Percentiles rank a stretch among this genome's conserved stretches.
phyloP scores from a whole-genome alignment of 1,140 invertebrate genomes.

The Atta texana region DNA sequence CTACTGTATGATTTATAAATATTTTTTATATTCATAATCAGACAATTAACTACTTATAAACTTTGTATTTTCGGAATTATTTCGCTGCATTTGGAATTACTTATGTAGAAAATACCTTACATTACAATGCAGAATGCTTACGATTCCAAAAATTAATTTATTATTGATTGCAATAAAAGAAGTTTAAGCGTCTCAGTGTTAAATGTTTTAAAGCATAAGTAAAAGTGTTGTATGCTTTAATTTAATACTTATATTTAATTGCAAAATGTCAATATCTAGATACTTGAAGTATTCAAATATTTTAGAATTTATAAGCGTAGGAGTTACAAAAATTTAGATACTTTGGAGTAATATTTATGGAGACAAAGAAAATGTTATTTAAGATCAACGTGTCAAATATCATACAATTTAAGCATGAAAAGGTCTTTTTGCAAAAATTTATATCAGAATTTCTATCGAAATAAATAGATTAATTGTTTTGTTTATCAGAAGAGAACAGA shows the following conservation, averaged over 20 bases:
- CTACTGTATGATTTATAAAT: neutral
- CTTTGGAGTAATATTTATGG: neutral
- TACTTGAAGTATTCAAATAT: neutral
- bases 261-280: neutral
- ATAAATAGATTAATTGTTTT: conserved; percentile 4
- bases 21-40: neutral
- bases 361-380: neutral
- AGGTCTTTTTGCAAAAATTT: neutral
- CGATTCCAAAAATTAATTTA: no score
- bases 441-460: conserved; percentile 10
- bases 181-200: no score
- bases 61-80: neutral
- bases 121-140: no score
- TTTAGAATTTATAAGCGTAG: neutral
- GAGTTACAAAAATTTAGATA: neutral
- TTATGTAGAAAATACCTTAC: neutral
- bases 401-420: neutral
- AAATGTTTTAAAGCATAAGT: no score
- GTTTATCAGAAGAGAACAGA: neutral
- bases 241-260: no score
- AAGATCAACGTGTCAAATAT: neutral
- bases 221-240: no score
- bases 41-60: neutral
- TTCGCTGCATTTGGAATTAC: neutral
- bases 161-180: no score